phyloP scores from a whole-genome alignment of 2,797 vertebrate species.

The Onychomys arenicola region DNA sequence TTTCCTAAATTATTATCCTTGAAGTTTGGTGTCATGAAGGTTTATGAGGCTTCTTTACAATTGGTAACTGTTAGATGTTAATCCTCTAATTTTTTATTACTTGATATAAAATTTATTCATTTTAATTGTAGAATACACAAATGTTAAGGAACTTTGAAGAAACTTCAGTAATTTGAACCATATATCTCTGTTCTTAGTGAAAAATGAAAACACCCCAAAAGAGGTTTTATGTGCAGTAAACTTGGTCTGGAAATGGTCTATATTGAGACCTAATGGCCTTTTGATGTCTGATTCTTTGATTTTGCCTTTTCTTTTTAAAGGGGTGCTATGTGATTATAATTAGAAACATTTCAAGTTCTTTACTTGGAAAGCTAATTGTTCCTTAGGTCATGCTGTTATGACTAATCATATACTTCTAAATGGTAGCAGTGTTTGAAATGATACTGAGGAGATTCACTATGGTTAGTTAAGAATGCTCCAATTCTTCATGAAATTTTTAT shows the following conservation, averaged over 20 bases:
- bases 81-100: slow-evolving; percentile 68
- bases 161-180: slow-evolving; percentile 78
- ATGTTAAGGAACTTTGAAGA: slow-evolving; percentile 74
- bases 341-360: slow-evolving; percentile 77
- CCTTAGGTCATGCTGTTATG: slow-evolving; percentile 19
- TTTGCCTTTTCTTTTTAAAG: slow-evolving; percentile 76
- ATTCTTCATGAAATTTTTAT: not conserved
- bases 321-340: slow-evolving; percentile 80
- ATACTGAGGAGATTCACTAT: not conserved
- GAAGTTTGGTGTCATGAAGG: slow-evolving; percentile 49
- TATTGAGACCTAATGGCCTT: slow-evolving; percentile 75
- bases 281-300: slow-evolving; percentile 83
- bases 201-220: slow-evolving; percentile 74
- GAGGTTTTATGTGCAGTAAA: slow-evolving; percentile 74
- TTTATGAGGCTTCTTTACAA: slow-evolving; percentile 62
- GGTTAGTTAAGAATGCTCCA: slow-evolving; percentile 21
- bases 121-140: slow-evolving; percentile 69
- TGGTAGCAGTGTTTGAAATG: slow-evolving; percentile 11
- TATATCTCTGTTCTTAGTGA: slow-evolving; percentile 75
- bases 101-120: slow-evolving; percentile 68
- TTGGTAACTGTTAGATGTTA: slow-evolving; percentile 65
- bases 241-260: slow-evolving; percentile 78
- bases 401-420: slow-evolving; percentile 6
- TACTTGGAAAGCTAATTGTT: slow-evolving; percentile 71
- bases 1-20: not conserved